Conservation (phyloP, 2,113 vertebrate genomes). For the Dipodomys merriami region DNA sequence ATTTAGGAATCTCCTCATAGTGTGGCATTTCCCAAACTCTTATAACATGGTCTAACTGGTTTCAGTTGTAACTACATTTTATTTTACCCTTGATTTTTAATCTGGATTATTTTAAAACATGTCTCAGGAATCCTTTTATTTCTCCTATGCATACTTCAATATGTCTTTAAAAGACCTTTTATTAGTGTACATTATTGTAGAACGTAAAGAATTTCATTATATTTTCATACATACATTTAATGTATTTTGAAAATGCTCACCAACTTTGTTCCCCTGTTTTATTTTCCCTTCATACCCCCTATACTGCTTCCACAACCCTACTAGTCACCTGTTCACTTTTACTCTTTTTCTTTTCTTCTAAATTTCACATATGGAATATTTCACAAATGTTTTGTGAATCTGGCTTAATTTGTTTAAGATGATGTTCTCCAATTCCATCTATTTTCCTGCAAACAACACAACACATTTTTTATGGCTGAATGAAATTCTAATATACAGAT, state of each 20-base stretch:
- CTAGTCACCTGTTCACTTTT: too few species aligned
- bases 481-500: too few species aligned
- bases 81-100: conserved; percentile 12
- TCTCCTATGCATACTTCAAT: not conserved
- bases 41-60: not conserved
- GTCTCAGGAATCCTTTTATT: not conserved
- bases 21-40: conserved; percentile 19
- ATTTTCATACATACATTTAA: not conserved
- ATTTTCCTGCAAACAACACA: too few species aligned
- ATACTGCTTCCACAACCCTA: not conserved
- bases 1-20: conserved; percentile 10
- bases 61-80: not conserved
- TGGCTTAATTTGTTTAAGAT: too few species aligned
- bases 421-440: too few species aligned
- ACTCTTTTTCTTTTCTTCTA: too few species aligned
- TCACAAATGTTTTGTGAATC: too few species aligned
- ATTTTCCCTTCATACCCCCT: too few species aligned
- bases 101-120: conserved; percentile 38
- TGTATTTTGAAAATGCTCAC: not conserved
- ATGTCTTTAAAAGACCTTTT: not conserved
- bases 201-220: not conserved
- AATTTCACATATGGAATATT: too few species aligned
- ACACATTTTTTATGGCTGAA: too few species aligned
- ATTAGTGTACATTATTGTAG: not conserved
- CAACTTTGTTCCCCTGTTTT: too few species aligned